phyloP scores from a whole-genome alignment of 37 sponge, comb jelly and placozoan species.

The Agelas oroides region DNA sequence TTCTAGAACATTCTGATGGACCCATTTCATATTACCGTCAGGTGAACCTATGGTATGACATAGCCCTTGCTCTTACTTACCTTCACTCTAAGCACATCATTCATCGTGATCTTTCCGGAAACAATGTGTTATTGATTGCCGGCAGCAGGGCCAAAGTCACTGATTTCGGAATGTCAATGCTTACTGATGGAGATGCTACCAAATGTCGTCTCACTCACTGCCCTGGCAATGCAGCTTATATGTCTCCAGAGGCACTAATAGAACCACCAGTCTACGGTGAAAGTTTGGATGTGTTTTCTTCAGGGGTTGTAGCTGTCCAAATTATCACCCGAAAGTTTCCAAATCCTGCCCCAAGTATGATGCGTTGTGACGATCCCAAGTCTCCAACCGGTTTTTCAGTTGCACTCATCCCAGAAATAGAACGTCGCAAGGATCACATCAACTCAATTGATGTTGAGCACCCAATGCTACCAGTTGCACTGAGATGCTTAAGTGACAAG shows the following conservation, averaged over 20 bases:
- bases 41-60: slow-evolving; percentile 6
- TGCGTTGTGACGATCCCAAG: not conserved
- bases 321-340: slow-evolving; percentile 23
- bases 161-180: slow-evolving; percentile 36
- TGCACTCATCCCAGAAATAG: not conserved
- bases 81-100: slow-evolving; percentile 20
- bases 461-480: not conserved
- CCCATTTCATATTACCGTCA: not conserved
- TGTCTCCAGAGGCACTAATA: slow-evolving; percentile 37
- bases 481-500: not conserved
- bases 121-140: slow-evolving; percentile 23
- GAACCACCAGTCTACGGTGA: slow-evolving; percentile 17
- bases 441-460: not conserved
- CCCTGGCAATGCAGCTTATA: slow-evolving; percentile 29
- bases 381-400: not conserved
- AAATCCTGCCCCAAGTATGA: not conserved
- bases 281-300: slow-evolving; percentile 41
- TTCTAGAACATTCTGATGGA: not conserved
- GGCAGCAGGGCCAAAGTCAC: slow-evolving; percentile 20
- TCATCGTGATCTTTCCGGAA: slow-evolving; percentile 34
- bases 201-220: slow-evolving; percentile 20
- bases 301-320: slow-evolving; percentile 28
- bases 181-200: not conserved
- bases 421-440: slow-evolving; percentile 18
- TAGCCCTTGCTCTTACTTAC: slow-evolving; percentile 23